Base-by-base conservation (phyloP, 2,113 vertebrate genomes). In the Ailuropoda melanoleuca region DNA sequence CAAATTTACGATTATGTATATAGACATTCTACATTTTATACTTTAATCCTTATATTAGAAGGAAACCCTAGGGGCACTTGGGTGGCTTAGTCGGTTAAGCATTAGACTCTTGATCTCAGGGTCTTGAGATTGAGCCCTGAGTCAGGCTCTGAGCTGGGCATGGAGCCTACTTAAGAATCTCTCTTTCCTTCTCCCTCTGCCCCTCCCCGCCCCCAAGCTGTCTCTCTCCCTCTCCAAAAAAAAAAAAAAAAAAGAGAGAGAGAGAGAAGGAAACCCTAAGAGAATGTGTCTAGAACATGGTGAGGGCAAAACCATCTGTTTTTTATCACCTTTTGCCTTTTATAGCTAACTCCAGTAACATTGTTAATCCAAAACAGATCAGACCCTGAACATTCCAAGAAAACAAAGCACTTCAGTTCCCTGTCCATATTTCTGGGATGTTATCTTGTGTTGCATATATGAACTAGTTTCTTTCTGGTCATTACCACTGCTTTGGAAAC, bases 291-390 rank as follows among this genome's bases (percentile, higher is more conserved):
- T 64, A 86, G 88, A 97, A 75, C 55, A 93, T 29, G 72, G 75
- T 48, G 23, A 78, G 46, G 74, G 29, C 43, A 34, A 89, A 77
- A n/a, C 72, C 92, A 93, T 97, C 95, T 97, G 95, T 95, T 93
- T 97, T 74, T 26, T 26, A 98, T 97, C 55, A 83, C 43, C 66
- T 93, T 68, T 14, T 88, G 58, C 60, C 72, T 96, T 96, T 96
- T 93, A 53, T 82, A 85, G 68, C 94, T 94, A 88, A 97, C 48
- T 92, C 81, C 21, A 93, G 39, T 72, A 95, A 94, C 77, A 94
- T 9, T 88, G 77, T 68, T 97, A 97, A 98, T 95, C 58, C 48
- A 93, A 97, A 97, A 60, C 92, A 96, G 85, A 96, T 56, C 91
- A 93, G 66, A 91, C 26, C 8, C 26, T 94, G 91, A 89, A 89